These are phyloP conservation scores for Gryllus bimaculatus DNA, from an alignment of 1,140 invertebrate genomes.

Conservation along the genomic window DNA sequence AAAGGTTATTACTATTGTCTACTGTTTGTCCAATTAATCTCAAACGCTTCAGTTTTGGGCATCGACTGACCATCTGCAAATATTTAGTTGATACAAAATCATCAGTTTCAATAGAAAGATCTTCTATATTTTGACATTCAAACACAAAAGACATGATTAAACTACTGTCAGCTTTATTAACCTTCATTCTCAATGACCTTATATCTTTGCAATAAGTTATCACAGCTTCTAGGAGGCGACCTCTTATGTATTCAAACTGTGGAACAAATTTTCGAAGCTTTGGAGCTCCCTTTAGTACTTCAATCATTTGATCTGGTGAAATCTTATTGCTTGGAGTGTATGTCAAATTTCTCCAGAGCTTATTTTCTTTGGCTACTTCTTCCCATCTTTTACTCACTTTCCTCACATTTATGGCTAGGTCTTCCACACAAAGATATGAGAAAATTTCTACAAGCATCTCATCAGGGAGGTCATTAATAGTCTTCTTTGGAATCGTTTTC, in stretches of 20 bases:
- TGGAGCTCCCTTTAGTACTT: not conserved
- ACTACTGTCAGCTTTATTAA: not conserved
- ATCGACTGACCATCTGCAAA: slow-evolving; percentile 2
- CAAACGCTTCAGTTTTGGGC: not conserved
- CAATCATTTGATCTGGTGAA: not conserved
- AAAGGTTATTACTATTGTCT: too few relatives aligned
- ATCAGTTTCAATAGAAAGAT: not conserved
- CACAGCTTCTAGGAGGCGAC: not conserved
- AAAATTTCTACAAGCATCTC: slow-evolving; percentile 10
- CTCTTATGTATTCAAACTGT: too few relatives aligned
- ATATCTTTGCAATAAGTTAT: not conserved
- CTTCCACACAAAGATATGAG: slow-evolving; percentile 5
- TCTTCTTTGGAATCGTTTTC: not conserved
- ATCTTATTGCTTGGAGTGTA: not conserved
- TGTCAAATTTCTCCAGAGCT: not conserved
- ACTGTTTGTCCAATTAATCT: not conserved
- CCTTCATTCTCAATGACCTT: not conserved
- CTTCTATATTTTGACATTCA: not conserved
- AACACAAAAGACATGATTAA: not conserved
- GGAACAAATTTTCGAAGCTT: slow-evolving; percentile 7
- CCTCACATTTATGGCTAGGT: not conserved
- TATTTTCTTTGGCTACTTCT: not conserved
- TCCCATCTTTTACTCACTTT: not conserved
- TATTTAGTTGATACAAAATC: slow-evolving; percentile 3
- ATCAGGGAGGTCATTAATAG: slow-evolving; percentile 8